Evolutionary conservation across 2,113 vertebrate genomes (phyloP).

Genomic region (Albula goreensis): DNA sequence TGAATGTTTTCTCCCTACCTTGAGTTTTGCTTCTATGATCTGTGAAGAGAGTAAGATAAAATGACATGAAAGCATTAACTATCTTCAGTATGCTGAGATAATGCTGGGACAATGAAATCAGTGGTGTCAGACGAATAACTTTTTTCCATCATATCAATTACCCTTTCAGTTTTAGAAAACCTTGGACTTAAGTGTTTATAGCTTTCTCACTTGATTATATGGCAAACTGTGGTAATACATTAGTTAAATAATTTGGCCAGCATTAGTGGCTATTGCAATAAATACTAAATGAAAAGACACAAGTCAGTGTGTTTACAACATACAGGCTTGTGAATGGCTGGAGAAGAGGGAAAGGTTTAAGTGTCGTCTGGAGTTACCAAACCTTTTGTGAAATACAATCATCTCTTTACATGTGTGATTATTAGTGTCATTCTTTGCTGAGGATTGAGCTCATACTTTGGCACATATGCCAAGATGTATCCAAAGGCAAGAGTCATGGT

Average conservation of each 20-base stretch:
- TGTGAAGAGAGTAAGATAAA: neutral
- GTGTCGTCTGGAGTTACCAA: neutral
- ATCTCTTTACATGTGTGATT: constrained; percentile 41
- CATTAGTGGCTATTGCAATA: neutral
- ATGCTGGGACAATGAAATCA: neutral
- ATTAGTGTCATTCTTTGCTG: constrained; percentile 29
- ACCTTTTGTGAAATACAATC: constrained; percentile 71
- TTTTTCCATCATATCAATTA: constrained; percentile 1
- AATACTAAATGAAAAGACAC: neutral
- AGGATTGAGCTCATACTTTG: constrained; percentile 32
- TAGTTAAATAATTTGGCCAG: neutral
- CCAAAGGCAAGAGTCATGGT: constrained; percentile 20
- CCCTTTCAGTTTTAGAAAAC: neutral
- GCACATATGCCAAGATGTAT: constrained; percentile 51
- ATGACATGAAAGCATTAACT: neutral
- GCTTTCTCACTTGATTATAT: neutral
- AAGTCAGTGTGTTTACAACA: neutral
- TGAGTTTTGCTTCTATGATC: neutral
- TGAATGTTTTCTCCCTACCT: neutral
- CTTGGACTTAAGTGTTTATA: constrained; percentile 9
- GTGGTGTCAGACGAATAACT: neutral
- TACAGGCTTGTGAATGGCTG: constrained; percentile 15
- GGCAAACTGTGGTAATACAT: neutral
- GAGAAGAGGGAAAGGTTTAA: neutral
- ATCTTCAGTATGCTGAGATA: neutral